Conservation (phyloP, 2,888 invertebrate species). For the Torymus tubicola region DNA sequence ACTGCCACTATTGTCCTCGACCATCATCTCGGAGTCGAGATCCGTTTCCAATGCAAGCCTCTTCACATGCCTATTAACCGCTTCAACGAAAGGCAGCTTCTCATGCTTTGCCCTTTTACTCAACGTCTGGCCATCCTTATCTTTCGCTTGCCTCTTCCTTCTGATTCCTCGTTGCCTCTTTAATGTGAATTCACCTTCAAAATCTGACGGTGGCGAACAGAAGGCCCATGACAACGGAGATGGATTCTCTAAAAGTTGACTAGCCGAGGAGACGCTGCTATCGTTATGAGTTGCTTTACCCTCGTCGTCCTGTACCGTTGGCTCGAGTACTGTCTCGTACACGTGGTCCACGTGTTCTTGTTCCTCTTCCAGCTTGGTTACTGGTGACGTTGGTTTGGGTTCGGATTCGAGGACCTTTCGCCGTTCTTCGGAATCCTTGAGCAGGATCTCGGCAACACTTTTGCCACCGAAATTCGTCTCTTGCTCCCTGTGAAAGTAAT, state of each 20-base stretch:
- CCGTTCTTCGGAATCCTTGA: slow-evolving; percentile 69
- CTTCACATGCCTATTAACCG: slow-evolving; percentile 72
- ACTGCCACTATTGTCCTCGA: slow-evolving; percentile 12
- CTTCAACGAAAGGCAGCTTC: slow-evolving; percentile 64
- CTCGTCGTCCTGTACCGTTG: slow-evolving; percentile 53
- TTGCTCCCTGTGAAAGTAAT: slow-evolving; percentile 64
- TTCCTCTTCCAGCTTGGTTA: background rate
- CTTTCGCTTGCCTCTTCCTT: slow-evolving; percentile 68
- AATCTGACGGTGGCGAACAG: slow-evolving; percentile 69
- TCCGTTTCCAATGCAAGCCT: slow-evolving; percentile 71
- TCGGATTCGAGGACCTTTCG: slow-evolving; percentile 63
- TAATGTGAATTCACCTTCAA: slow-evolving; percentile 72
- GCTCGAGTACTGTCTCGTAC: slow-evolving; percentile 65
- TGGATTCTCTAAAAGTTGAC: slow-evolving; percentile 73
- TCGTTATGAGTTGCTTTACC: slow-evolving; percentile 68
- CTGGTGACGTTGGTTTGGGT: background rate
- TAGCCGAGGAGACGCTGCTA: slow-evolving; percentile 73
- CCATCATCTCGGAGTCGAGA: slow-evolving; percentile 62
- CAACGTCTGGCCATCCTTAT: slow-evolving; percentile 57
- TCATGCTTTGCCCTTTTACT: slow-evolving; percentile 56
- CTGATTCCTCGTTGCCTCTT: slow-evolving; percentile 73
- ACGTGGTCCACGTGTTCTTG: slow-evolving; percentile 60
- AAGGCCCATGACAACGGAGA: slow-evolving; percentile 74
- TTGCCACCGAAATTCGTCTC: slow-evolving; percentile 65
- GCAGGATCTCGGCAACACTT: slow-evolving; percentile 71